Base-by-base conservation (phyloP, 2,797 vertebrate species). In the Helarctos malayanus region DNA sequence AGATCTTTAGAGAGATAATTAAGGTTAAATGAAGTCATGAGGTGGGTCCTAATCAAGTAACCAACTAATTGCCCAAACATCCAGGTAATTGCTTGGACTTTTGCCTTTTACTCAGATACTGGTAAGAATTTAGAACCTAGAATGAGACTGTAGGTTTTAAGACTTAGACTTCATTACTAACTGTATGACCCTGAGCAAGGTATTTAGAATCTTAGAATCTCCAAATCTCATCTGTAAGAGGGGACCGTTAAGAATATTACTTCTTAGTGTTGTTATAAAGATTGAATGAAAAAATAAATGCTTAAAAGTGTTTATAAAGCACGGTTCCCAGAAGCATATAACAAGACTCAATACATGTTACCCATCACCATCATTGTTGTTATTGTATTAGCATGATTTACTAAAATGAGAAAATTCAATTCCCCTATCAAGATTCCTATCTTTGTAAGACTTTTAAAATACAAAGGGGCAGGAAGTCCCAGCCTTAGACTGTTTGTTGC, bases 131-230 rank as follows among this genome's bases (percentile, higher is more conserved):
- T 1, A 38, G 61, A 32, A 61, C 29, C 57, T 76, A 80, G 16
- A 81, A 94, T 0, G 3, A 85, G 45, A 71, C 29, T 54, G 11
- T 35, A 41, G 18, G 12, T 59, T 93, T 69, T 81, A 47, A 85
- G 47, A 27, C 16, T 23, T 23, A 91, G n/a, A 21, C 57, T 91
- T 14, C 81, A 32, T 78, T 63, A 63, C 47, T 71, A 78, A 63
- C 32, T 56, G 1, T 9, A 49, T 32, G 56, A 49, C 15, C 15
- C 21, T 82, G 32, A 91, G 7, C 9, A 57, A 85, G 73, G 41
- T 91, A 65, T 80, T 88, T 75, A 65, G 83, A 95, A 57, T 94
- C 19, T 73, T 45, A 57, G 73, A 95, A 65, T 94, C 14, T 71
- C 45, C 79, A 49, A 23, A 18, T 25, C 6, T 68, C 35, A 80